Evolutionary conservation across 2,888 invertebrate species (phyloP).

Genomic region (Metallyticus violacea): DNA sequence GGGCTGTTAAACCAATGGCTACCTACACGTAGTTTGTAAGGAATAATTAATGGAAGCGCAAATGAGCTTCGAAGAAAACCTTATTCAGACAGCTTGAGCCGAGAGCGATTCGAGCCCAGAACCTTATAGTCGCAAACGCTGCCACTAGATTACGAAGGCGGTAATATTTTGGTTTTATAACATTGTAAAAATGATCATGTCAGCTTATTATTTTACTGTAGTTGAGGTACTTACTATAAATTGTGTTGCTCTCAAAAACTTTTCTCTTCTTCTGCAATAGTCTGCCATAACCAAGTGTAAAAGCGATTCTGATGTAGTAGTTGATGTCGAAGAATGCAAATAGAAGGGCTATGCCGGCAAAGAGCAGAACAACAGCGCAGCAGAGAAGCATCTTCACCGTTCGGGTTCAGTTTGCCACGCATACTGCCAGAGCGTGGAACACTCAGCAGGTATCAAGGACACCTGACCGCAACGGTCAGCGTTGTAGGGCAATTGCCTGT

Average conservation of each 20-base stretch:
- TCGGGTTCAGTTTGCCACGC: not conserved
- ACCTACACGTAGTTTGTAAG: too few relatives aligned
- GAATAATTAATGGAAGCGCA: too few relatives aligned
- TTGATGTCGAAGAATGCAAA: constrained; percentile 77
- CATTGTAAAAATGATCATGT: too few relatives aligned
- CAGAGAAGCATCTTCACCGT: not conserved
- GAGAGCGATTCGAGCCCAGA: too few relatives aligned
- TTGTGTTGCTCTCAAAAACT: constrained; percentile 49
- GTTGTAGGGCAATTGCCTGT: too few relatives aligned
- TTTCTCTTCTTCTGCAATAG: constrained; percentile 68
- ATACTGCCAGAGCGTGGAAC: not conserved
- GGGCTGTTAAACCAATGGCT: too few relatives aligned
- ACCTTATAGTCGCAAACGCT: too few relatives aligned
- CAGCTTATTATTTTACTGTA: not conserved
- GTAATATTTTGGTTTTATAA: too few relatives aligned
- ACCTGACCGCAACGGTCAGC: not conserved
- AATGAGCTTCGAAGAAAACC: too few relatives aligned
- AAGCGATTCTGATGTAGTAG: constrained; percentile 70
- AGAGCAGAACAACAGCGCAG: not conserved
- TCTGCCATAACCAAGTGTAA: constrained; percentile 66
- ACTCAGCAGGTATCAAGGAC: not conserved
- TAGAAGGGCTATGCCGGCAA: constrained; percentile 40
- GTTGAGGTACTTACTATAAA: not conserved
- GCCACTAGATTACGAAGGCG: too few relatives aligned
- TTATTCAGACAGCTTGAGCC: too few relatives aligned